Base-by-base conservation (phyloP, 2,113 vertebrate genomes). In the Onychostruthus taczanowskii region DNA sequence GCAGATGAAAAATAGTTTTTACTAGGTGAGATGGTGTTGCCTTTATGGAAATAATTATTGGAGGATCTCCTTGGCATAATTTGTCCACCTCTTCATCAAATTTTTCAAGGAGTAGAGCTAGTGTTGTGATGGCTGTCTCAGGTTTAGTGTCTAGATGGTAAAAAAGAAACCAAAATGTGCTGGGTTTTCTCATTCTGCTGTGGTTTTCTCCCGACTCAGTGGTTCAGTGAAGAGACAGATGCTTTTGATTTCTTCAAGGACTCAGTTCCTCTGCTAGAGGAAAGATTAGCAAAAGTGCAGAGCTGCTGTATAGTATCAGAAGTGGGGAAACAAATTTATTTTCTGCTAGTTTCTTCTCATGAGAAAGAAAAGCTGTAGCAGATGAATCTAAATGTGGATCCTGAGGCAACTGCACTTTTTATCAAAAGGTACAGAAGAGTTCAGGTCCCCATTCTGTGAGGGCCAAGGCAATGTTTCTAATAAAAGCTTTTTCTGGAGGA, bases 1-100 rank as follows among this genome's bases (percentile, higher is more conserved):
- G 55, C 33, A 86, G 59, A 92, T 70, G 55, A 94, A 96, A 94
- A 90, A 84, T 59, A 81, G 39, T 22, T 84, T 86, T 94, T 77
- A 50, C 27, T 19, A 61, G 47, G 33, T 90, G 18, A 84, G 47
- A 49, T 72, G 56, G 13, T 84, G 41, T 52, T 92, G 73, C 22
- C 24, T 94, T 49, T 75, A 92, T 68, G 52, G 24, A 92, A 90
- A 87, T 77, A 89, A 67, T 63, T 81, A 33, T 90, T 86, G 72
- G 46, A 85, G 20, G 47, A 85, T 44, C 12, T 78, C 35, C 70
- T 83, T 11, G 14, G 35, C 5, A 21, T 74, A 90, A 84, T 67
- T 70, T 81, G 24, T 31, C 21, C 56, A 52, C 47, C 41, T 64
- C 49, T 87, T 85, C 50, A 90, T 70, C 63, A 83, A 77, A 72